Evolutionary conservation across 2,888 invertebrate genomes (phyloP).

Genomic region (Caenorhabditis panamensis): DNA sequence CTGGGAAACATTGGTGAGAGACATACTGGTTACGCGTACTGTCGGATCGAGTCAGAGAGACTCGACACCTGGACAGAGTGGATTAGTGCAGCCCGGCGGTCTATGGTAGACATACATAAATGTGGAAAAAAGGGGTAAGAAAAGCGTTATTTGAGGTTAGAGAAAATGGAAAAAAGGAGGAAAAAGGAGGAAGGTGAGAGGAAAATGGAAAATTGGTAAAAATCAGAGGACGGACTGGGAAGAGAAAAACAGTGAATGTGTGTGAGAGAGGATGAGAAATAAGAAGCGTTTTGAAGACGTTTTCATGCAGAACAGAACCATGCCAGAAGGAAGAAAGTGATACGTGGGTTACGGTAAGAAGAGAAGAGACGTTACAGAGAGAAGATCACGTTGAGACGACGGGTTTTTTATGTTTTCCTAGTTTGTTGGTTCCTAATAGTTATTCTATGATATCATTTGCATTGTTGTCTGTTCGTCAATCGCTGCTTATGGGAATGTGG

Average conservation of each 20-base stretch:
- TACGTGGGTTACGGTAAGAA: neutral
- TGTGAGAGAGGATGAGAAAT: neutral
- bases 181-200: slow-evolving; percentile 5
- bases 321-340: slow-evolving; percentile 18
- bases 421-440: neutral
- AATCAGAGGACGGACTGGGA: slow-evolving; percentile 1
- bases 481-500: no score
- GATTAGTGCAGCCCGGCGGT: slow-evolving; percentile 55
- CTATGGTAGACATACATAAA: slow-evolving; percentile 10
- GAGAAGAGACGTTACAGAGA: slow-evolving; percentile 5
- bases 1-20: slow-evolving; percentile 42
- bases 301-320: slow-evolving; percentile 19
- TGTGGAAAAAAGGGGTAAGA: slow-evolving; percentile 24
- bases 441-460: no score
- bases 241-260: neutral
- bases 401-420: neutral
- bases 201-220: slow-evolving; percentile 11
- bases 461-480: no score
- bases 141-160: slow-evolving; percentile 31
- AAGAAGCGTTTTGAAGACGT: neutral
- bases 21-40: slow-evolving; percentile 27
- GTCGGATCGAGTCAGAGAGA: neutral
- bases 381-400: neutral
- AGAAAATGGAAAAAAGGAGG: slow-evolving; percentile 17
- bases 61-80: slow-evolving; percentile 6